These are phyloP conservation scores for Coboldia fuscipes DNA, from an alignment of 1,140 invertebrate genomes.

Conservation along the genomic window DNA sequence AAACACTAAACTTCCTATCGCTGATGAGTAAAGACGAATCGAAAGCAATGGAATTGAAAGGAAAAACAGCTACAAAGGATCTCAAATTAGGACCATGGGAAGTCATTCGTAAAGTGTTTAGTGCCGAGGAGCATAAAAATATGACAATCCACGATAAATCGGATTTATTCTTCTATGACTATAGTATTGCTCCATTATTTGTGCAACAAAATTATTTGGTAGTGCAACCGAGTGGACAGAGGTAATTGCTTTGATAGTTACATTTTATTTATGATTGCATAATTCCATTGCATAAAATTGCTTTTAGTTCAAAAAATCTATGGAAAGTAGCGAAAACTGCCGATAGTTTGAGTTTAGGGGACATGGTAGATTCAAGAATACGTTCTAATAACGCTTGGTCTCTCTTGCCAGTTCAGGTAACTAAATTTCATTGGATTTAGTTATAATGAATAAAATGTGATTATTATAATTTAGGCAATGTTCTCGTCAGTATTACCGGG, in stretches of 20 bases:
- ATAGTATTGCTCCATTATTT: slow-evolving; percentile 84
- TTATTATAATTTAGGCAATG: too few relatives aligned
- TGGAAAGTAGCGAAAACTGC: slow-evolving; percentile 54
- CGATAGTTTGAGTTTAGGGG: slow-evolving; percentile 66
- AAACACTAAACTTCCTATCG: slow-evolving; percentile 74
- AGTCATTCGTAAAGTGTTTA: slow-evolving; percentile 76
- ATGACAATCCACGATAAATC: slow-evolving; percentile 75
- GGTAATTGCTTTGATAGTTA: slow-evolving; percentile 24
- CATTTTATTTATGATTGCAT: not conserved
- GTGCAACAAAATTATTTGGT: slow-evolving; percentile 93
- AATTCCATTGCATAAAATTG: not conserved
- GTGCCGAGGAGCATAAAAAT: slow-evolving; percentile 50
- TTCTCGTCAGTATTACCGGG: slow-evolving; percentile 83
- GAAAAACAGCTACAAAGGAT: slow-evolving; percentile 47
- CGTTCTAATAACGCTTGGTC: slow-evolving; percentile 61
- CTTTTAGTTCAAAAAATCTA: slow-evolving; percentile 30
- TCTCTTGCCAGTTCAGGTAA: slow-evolving; percentile 74
- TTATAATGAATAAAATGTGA: slow-evolving; percentile 20
- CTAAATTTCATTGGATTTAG: slow-evolving; percentile 17
- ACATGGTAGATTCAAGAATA: slow-evolving; percentile 66
- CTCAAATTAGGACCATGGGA: slow-evolving; percentile 86
- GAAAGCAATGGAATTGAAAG: slow-evolving; percentile 25
- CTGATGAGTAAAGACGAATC: slow-evolving; percentile 42
- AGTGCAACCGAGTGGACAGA: slow-evolving; percentile 40
- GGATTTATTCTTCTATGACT: slow-evolving; percentile 93